Base-by-base conservation (phyloP, 2,113 vertebrate genomes). In the Hippopotamus amphibius region DNA sequence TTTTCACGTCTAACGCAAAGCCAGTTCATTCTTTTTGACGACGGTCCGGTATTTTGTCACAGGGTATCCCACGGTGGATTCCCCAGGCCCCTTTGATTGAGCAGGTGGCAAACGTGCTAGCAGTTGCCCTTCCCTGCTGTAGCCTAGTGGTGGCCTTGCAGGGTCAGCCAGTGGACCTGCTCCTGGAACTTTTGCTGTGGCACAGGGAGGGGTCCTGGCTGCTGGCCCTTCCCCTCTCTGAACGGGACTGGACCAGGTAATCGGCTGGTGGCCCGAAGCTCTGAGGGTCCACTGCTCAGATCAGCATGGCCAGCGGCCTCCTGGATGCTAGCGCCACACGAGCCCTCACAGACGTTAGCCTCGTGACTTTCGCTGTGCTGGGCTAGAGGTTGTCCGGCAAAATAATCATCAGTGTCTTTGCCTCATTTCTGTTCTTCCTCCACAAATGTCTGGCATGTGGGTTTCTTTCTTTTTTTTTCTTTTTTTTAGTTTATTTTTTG, bases 231-330 rank as follows among this genome's bases (percentile, higher is more conserved):
- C 50, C 43, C 24, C 11, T 15, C 16, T 24, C 48, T 0, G 7
- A 33, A 7, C 0, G 1, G n/a, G 13, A 12, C 16, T 7, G 28
- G 48, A 50, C 43, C 66, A 10, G 48, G 24, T 43, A 59, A 13
- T 4, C 26, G 12, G 0, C 50, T 26, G 71, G 61, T 22, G 7
- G 3, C 90, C 28, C 0, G 0, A 19, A 59, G 63, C 53, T 12
- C 87, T 4, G 33, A 8, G 21, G 4, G 15, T 15, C 19, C 4
- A 0, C 10, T 2, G 41, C 43, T 33, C 7, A 0, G 59, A 5
- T 10, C 21, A 8, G 21, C 14, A 2, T 0, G 7, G 43, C 41
- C 80, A 41, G 59, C 24, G 46, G 77, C 48, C 69, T 65, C 55
- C 55, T 24, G 66, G 10, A 41, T 1, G 15, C 26, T 15, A 6